phyloP scores from a whole-genome alignment of 2,888 invertebrate genomes.

The Cylindroiulus punctatus region DNA sequence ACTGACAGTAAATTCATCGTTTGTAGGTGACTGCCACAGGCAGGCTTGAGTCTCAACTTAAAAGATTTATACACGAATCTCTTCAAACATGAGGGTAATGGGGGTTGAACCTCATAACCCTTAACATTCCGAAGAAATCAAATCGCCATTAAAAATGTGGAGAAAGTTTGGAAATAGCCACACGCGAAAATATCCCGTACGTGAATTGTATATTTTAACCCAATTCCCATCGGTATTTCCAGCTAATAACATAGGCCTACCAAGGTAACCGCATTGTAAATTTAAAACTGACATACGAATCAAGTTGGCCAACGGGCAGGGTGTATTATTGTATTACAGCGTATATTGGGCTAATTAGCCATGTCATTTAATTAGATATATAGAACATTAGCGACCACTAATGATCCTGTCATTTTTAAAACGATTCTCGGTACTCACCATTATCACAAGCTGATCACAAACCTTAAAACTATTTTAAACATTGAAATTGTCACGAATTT shows the following conservation, averaged over 20 bases:
- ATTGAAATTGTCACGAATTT: neutral
- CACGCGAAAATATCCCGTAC: too few species aligned
- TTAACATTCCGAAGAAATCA: neutral
- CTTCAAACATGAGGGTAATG: neutral
- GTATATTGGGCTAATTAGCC: neutral
- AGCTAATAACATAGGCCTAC: neutral
- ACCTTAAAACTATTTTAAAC: neutral
- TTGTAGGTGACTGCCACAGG: too few species aligned
- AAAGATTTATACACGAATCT: neutral
- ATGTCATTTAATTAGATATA: neutral
- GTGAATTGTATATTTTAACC: neutral
- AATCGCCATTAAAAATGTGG: neutral
- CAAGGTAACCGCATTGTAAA: neutral
- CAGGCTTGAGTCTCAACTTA: too few species aligned
- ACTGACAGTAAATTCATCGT: too few species aligned
- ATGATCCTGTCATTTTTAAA: neutral
- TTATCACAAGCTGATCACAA: neutral
- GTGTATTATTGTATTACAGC: neutral
- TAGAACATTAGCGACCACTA: neutral
- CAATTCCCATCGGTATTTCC: neutral
- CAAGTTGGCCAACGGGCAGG: neutral
- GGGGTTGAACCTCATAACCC: neutral
- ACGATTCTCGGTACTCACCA: too few species aligned
- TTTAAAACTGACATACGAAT: neutral
- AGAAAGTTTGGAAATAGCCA: neutral